phyloP scores from a whole-genome alignment of 2,888 invertebrate species.

The Cosmorhoe ocellata region DNA sequence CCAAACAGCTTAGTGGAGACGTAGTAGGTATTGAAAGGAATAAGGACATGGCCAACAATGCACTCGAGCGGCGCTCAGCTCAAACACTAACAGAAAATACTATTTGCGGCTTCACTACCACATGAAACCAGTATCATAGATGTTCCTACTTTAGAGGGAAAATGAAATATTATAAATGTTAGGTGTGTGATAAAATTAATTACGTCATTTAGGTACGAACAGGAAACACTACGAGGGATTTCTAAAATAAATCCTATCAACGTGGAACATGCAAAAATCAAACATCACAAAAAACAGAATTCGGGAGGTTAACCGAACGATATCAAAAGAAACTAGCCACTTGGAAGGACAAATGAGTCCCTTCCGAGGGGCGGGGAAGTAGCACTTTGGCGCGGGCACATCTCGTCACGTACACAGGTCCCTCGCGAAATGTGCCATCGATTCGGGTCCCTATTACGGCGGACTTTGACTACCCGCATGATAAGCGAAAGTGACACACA shows the following conservation, averaged over 20 bases:
- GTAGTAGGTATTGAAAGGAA: constrained; percentile 13
- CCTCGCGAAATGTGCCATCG: constrained; percentile 19
- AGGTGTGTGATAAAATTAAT: no score
- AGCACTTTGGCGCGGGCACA: background rate
- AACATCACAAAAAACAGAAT: background rate
- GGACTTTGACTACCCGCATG: background rate
- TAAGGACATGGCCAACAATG: constrained; percentile 19
- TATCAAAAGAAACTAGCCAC: constrained; percentile 4
- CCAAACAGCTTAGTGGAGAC: constrained; percentile 5
- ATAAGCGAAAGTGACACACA: background rate
- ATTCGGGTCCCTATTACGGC: constrained; percentile 18
- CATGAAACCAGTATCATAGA: no score
- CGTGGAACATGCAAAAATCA: background rate
- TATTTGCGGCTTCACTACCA: no score
- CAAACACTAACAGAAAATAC: background rate
- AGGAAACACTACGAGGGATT: background rate
- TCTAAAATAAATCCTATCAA: background rate
- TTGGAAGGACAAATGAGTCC: background rate
- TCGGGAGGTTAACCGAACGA: background rate
- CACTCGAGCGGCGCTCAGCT: constrained; percentile 14
- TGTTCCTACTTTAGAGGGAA: no score
- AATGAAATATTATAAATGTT: no score
- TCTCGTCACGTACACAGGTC: constrained; percentile 20
- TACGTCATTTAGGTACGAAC: no score
- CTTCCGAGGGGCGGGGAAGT: background rate